Percentiles rank a stretch among this genome's conserved stretches.
These are phyloP conservation scores for Agrochola macilenta DNA, from an alignment of 2,888 invertebrate genomes.

Conservation along the genomic window DNA sequence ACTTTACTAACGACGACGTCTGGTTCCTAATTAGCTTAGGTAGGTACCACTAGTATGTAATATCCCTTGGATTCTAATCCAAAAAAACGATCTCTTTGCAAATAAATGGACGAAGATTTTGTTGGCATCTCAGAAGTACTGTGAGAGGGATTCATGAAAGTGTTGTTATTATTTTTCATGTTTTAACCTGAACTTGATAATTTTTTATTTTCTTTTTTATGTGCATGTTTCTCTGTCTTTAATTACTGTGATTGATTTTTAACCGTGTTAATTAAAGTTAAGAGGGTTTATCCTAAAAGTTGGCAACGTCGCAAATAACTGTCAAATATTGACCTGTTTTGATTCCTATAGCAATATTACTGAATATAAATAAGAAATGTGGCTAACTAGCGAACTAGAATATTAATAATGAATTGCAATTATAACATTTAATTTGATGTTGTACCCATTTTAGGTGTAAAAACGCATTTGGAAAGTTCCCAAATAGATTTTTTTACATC, in stretches of 20 bases:
- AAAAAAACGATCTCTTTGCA: not conserved
- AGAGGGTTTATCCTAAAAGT: too few relatives aligned
- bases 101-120: not conserved
- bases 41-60: not conserved
- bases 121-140: not conserved
- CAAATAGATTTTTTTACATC: too few relatives aligned
- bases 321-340: too few relatives aligned
- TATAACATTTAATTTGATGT: too few relatives aligned
- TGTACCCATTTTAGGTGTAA: too few relatives aligned
- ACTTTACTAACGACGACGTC: not conserved
- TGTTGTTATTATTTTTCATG: not conserved
- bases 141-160: not conserved
- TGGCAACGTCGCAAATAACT: too few relatives aligned
- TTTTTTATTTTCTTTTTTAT: not conserved
- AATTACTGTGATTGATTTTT: not conserved
- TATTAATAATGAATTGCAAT: too few relatives aligned
- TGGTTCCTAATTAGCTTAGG: not conserved
- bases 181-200: not conserved
- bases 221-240: not conserved
- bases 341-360: too few relatives aligned
- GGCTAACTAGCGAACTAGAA: too few relatives aligned
- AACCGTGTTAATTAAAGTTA: not conserved
- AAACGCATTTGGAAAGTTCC: too few relatives aligned
- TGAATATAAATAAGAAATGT: too few relatives aligned
- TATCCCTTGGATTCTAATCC: not conserved